Conservation (phyloP, 2,797 vertebrate genomes). For the Poecile montanus region DNA sequence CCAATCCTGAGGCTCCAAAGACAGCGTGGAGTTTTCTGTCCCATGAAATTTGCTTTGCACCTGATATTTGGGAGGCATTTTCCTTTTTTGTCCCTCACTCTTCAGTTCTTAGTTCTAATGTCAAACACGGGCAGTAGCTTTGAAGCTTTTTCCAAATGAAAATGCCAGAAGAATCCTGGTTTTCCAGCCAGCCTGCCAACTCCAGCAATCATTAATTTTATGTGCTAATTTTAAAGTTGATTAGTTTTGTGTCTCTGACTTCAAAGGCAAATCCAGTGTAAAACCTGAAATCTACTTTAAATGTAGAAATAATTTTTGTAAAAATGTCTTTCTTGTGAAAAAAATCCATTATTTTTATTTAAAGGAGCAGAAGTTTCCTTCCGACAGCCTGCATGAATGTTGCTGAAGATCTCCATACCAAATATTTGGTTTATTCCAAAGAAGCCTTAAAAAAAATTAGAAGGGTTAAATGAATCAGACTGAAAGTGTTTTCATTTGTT, state of each 20-base stretch:
- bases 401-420: background rate
- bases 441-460: background rate
- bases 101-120: constrained; percentile 47
- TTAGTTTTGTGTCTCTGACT: constrained; percentile 54
- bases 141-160: constrained; percentile 75
- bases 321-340: background rate
- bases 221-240: constrained; percentile 76
- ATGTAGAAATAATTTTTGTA: constrained; percentile 14
- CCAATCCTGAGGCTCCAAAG: background rate
- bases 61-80: constrained; percentile 65
- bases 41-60: constrained; percentile 47
- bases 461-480: background rate
- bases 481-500: constrained; percentile 52
- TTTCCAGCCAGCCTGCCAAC: constrained; percentile 77
- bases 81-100: constrained; percentile 24
- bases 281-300: background rate
- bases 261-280: constrained; percentile 42
- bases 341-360: background rate
- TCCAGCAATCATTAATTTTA: constrained; percentile 78
- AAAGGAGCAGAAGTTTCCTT: background rate
- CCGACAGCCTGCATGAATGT: background rate
- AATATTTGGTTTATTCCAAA: constrained; percentile 30
- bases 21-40: background rate
- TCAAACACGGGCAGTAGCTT: constrained; percentile 68
- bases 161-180: constrained; percentile 70